Conservation (phyloP, 1,140 invertebrate genomes). For the Spodoptera frugiperda region DNA sequence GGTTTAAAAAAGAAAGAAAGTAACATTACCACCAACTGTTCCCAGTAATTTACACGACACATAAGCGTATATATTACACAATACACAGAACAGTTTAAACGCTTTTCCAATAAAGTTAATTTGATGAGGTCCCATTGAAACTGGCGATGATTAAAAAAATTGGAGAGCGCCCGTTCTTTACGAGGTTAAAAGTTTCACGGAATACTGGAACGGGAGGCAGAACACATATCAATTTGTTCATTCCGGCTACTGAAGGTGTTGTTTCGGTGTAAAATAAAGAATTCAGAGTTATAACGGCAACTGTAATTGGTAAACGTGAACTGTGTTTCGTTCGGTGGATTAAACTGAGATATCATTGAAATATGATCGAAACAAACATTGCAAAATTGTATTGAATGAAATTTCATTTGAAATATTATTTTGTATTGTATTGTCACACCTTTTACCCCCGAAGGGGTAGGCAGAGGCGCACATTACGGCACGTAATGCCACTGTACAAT, state of each 20-base stretch:
- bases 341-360: not conserved
- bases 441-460: too few relatives aligned
- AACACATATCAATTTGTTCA: slow-evolving; percentile 13
- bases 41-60: too few relatives aligned
- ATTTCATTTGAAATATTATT: too few relatives aligned
- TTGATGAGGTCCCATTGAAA: slow-evolving; percentile 3
- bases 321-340: not conserved
- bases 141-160: slow-evolving; percentile 27
- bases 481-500: too few relatives aligned
- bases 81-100: not conserved
- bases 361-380: not conserved
- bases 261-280: not conserved
- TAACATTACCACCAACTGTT: too few relatives aligned
- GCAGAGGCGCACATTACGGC: too few relatives aligned
- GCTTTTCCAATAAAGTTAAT: slow-evolving; percentile 11
- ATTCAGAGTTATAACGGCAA: slow-evolving; percentile 9
- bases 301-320: slow-evolving; percentile 12
- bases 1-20: too few relatives aligned
- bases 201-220: not conserved
- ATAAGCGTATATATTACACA: not conserved
- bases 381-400: not conserved
- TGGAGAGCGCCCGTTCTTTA: not conserved
- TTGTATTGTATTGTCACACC: too few relatives aligned
- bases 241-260: not conserved
- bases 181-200: not conserved